These are phyloP conservation scores for Archips crataeganus DNA, from an alignment of 2,888 invertebrate species.

Conservation along the genomic window DNA sequence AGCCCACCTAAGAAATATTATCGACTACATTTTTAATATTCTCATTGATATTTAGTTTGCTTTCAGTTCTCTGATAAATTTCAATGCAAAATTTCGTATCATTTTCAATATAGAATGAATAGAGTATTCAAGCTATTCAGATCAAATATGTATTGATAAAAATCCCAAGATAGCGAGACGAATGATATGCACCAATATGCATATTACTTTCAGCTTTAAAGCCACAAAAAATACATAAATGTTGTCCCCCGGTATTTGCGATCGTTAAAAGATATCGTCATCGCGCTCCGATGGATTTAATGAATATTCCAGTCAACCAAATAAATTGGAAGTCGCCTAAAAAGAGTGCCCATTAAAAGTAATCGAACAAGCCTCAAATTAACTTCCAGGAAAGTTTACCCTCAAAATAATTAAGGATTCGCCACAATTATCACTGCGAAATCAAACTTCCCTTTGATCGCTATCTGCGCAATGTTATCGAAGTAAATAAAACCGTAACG, in stretches of 20 bases:
- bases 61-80: background rate
- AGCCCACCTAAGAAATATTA: background rate
- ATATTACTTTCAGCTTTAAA: conserved; percentile 35
- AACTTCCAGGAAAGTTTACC: conserved; percentile 84
- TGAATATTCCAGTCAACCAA: conserved; percentile 78
- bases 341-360: conserved; percentile 83
- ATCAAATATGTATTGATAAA: conserved; percentile 17
- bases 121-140: conserved; percentile 22
- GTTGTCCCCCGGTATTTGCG: conserved; percentile 54
- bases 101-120: conserved; percentile 33
- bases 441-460: conserved; percentile 84
- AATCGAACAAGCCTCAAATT: conserved; percentile 82
- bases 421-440: conserved; percentile 85
- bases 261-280: conserved; percentile 63
- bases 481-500: conserved; percentile 61
- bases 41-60: background rate
- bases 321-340: conserved; percentile 82
- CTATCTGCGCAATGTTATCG: conserved; percentile 62
- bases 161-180: conserved; percentile 16
- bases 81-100: conserved; percentile 2
- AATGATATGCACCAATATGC: conserved; percentile 21
- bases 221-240: conserved; percentile 59
- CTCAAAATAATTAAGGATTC: conserved; percentile 86
- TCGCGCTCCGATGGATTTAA: conserved; percentile 69
- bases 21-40: background rate